Conservation (phyloP, 2,113 vertebrate genomes). For the Smithornis capensis region DNA sequence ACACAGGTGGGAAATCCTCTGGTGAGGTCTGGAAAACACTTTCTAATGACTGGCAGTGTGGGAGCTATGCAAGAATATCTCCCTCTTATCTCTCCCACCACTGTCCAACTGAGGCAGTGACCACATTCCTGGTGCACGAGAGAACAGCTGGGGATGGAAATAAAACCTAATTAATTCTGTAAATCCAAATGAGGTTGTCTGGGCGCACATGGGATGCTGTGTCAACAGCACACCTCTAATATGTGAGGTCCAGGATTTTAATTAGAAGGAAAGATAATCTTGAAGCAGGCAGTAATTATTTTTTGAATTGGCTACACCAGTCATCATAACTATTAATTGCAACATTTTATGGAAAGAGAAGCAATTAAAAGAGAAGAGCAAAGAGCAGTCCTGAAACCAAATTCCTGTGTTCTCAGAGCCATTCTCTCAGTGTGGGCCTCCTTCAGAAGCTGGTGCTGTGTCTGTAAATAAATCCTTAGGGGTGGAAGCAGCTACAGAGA, state of each 20-base stretch:
- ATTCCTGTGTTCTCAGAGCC: neutral
- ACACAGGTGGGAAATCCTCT: neutral
- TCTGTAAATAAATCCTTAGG: conserved; percentile 26
- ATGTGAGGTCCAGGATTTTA: conserved; percentile 73
- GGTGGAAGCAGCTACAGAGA: neutral
- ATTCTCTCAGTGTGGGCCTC: neutral
- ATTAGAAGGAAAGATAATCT: conserved; percentile 75
- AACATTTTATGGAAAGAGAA: conserved; percentile 44
- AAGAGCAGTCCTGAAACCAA: conserved; percentile 16
- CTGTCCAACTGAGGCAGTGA: conserved; percentile 60
- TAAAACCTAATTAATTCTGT: conserved; percentile 77
- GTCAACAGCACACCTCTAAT: conserved; percentile 69
- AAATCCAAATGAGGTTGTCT: conserved; percentile 71
- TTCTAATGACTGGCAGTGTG: neutral
- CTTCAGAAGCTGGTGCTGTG: neutral
- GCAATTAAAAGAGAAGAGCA: conserved; percentile 47
- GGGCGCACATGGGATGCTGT: conserved; percentile 49
- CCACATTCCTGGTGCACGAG: neutral
- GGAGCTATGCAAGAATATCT: conserved; percentile 8
- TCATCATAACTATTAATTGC: conserved; percentile 59
- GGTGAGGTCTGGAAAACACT: neutral
- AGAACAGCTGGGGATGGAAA: conserved; percentile 74
- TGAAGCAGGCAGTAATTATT: conserved; percentile 72
- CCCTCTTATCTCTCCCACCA: conserved; percentile 2
- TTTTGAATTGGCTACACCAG: conserved; percentile 67